A percentile compares a stretch with the other conserved stretches of the same genome.
Conservation (phyloP, 2,113 vertebrate species). For the Datnioides undecimradiatus region DNA sequence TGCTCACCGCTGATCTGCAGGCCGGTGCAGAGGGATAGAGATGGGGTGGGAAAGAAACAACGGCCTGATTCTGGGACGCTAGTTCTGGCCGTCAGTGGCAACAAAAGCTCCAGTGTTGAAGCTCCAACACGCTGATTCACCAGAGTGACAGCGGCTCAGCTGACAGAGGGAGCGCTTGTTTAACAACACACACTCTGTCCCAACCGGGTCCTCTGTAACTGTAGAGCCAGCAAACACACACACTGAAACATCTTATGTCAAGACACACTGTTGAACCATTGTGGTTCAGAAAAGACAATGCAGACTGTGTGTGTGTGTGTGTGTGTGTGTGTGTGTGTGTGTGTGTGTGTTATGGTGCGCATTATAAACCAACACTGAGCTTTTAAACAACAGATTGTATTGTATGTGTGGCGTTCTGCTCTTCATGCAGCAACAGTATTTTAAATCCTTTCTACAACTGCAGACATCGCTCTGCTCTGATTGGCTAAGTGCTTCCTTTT, state of each 20-base stretch:
- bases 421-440: too few species aligned
- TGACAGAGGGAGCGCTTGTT: constrained; percentile 52
- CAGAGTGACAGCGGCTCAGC: constrained; percentile 7
- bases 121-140: constrained; percentile 24
- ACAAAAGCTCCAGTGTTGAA: constrained; percentile 41
- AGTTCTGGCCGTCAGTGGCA: neutral
- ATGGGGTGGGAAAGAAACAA: neutral
- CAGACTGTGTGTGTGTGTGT: constrained; percentile 15
- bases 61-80: neutral
- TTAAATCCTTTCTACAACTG: neutral
- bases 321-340: neutral
- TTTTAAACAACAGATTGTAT: too few species aligned
- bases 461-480: neutral
- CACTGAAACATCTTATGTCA: constrained; percentile 11
- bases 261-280: constrained; percentile 46
- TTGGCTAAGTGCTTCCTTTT: too few species aligned
- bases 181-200: constrained; percentile 22
- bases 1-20: neutral
- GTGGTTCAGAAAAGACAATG: constrained; percentile 22
- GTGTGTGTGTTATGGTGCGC: too few species aligned
- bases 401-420: too few species aligned
- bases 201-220: constrained; percentile 1
- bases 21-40: neutral
- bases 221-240: constrained; percentile 12
- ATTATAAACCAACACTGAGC: too few species aligned